Evolutionary conservation across 2,888 invertebrate species (phyloP), one percentile per base, ranked within the genome.

Genomic region (Hedychridium roseum): DNA sequence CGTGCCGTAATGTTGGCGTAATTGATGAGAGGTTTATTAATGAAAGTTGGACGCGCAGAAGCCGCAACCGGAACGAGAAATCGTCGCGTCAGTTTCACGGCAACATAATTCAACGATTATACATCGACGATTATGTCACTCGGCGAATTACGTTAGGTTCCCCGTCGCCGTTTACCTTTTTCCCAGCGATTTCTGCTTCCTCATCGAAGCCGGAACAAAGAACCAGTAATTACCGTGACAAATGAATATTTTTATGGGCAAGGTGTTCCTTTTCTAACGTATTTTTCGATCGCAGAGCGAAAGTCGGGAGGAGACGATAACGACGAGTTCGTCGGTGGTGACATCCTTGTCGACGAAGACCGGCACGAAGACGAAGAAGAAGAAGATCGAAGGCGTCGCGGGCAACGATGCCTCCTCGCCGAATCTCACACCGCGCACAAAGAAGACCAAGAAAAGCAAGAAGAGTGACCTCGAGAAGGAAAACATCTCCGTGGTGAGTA

Each of bases 401-500:
- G 73, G 71, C 47, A 76, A 75, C 71, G 75, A 78, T 75, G 76
- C 71, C 51, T n/a, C n/a, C n/a, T 76, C 74, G 49, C 67, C 77
- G 40, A 74, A 71, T 62, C 77, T 73, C 57, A 76, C 77, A 48
- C 74, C 76, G 31, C 74, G 74, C 43, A 85, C 84, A 73, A 85
- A 83, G 76, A 86, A 85, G 72, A 81, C 83, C 44, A 87, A 86
- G 79, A 87, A 86, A 73, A 82, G 82, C 39, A 85, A 85, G 74
- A 86, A 84, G 69, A 80, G 73, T 56, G 85, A 85, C 57, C 80
- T 81, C 51, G 86, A 86, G 66, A 86, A 86, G 76, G 86, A 87
- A 71, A 87, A 86, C 70, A 86, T 87, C 71, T 87, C 86, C 57
- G 86, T 87, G 81, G 87, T 87, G 79, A 85, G 85, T 62, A 6